phyloP scores from a whole-genome alignment of 2,113 vertebrate species.

The Podilymbus podiceps region DNA sequence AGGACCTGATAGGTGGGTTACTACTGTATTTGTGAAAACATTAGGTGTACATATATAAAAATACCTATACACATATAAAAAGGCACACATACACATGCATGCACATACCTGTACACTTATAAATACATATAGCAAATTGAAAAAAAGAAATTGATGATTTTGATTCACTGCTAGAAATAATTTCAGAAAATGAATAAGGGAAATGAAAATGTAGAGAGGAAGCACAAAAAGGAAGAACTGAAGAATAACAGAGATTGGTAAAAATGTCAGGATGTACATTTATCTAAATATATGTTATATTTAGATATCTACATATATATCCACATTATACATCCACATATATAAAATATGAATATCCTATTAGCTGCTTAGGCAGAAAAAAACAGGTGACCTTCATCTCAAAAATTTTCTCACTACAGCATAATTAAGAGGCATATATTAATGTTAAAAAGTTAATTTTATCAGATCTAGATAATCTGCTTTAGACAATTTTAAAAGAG shows the following conservation, averaged over 20 bases:
- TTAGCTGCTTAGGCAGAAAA: neutral
- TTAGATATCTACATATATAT: neutral
- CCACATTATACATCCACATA: no score
- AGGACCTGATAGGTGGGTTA: neutral
- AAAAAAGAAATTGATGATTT: neutral
- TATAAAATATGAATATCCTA: neutral
- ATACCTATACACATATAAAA: neutral
- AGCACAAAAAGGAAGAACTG: neutral
- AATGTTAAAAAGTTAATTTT: neutral
- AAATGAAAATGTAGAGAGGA: neutral
- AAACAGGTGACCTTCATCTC: neutral
- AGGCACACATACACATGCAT: neutral
- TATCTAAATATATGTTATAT: neutral
- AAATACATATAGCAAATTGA: neutral
- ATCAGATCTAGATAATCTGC: neutral
- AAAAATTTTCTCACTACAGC: neutral
- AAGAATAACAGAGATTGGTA: neutral
- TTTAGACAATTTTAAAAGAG: neutral
- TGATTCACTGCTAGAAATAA: neutral
- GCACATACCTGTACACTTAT: accelerated
- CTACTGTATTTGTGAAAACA: neutral
- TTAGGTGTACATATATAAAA: neutral
- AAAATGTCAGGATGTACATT: neutral
- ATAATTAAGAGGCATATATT: neutral
- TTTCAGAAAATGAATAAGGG: neutral